Evolutionary conservation across 2,888 invertebrate genomes (phyloP).

Genomic region (Elmis aenea): DNA sequence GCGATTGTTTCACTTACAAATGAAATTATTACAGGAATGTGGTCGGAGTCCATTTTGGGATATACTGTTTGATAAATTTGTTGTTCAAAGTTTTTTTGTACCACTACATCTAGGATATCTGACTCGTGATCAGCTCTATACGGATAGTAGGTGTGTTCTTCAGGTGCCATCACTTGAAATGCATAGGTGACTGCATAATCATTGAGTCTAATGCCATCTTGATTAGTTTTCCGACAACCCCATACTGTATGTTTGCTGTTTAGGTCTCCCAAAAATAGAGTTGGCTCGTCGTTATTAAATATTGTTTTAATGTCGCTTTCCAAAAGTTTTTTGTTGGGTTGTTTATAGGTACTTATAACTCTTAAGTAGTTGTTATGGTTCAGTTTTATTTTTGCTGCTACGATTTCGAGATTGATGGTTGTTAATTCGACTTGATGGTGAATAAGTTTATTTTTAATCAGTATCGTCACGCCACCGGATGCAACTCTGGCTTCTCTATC

Average conservation of each 20-base stretch:
- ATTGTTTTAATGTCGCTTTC: conserved; percentile 4
- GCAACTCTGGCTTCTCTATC: conserved; percentile 2
- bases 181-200: conserved; percentile 5
- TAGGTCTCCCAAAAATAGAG: conserved; percentile 3
- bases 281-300: conserved; percentile 4
- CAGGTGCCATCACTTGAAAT: conserved; percentile 5
- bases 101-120: conserved; percentile 6
- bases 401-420: conserved; percentile 1
- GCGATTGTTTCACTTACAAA: conserved; percentile 2
- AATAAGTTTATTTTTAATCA: too few relatives aligned
- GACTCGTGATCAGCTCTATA: conserved; percentile 5
- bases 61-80: conserved; percentile 1
- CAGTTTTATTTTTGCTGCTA: background rate
- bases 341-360: conserved; percentile 1
- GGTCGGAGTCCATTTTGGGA: conserved; percentile 6
- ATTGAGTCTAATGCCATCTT: conserved; percentile 2
- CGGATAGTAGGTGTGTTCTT: conserved; percentile 6
- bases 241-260: conserved; percentile 2
- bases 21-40: conserved; percentile 5
- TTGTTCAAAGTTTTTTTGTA: conserved; percentile 4
- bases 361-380: background rate
- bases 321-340: conserved; percentile 3
- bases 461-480: too few relatives aligned
- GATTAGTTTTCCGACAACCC: conserved; percentile 4
- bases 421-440: too few relatives aligned